Conservation (phyloP, 2,113 vertebrate species). For the Cebidichthys violaceus region DNA sequence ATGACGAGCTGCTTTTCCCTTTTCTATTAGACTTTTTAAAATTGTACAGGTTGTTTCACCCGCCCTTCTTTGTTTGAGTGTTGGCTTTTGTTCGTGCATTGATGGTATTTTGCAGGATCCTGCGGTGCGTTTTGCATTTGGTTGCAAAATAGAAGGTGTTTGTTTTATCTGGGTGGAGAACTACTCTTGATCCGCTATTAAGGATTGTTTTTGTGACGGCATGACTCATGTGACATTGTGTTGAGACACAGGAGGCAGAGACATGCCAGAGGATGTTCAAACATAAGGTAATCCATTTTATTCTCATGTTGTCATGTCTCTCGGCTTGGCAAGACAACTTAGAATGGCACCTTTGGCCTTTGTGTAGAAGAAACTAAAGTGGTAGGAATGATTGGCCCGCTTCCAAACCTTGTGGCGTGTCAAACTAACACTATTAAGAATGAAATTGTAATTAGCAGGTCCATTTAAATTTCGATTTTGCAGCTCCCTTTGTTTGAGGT, state of each 20-base stretch:
- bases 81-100: background rate
- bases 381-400: background rate
- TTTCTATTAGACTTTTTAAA: background rate
- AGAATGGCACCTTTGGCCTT: background rate
- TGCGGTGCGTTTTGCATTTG: background rate
- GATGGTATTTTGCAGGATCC: background rate
- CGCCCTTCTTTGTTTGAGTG: slow-evolving; percentile 9
- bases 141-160: background rate
- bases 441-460: background rate
- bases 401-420: background rate
- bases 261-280: slow-evolving; percentile 21
- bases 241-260: slow-evolving; percentile 1
- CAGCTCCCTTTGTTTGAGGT: background rate
- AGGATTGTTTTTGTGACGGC: background rate
- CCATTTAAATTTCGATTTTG: background rate
- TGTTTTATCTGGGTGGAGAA: slow-evolving; percentile 30
- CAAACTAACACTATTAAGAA: background rate
- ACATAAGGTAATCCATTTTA: slow-evolving; percentile 1
- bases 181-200: background rate
- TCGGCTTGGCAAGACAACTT: background rate
- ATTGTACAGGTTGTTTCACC: background rate
- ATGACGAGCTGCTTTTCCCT: background rate
- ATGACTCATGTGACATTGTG: slow-evolving; percentile 43
- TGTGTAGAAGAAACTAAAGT: background rate
- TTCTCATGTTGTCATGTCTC: background rate